Evolutionary conservation across 2,888 invertebrate genomes (phyloP).

Genomic region (Hyposoter didymator): DNA sequence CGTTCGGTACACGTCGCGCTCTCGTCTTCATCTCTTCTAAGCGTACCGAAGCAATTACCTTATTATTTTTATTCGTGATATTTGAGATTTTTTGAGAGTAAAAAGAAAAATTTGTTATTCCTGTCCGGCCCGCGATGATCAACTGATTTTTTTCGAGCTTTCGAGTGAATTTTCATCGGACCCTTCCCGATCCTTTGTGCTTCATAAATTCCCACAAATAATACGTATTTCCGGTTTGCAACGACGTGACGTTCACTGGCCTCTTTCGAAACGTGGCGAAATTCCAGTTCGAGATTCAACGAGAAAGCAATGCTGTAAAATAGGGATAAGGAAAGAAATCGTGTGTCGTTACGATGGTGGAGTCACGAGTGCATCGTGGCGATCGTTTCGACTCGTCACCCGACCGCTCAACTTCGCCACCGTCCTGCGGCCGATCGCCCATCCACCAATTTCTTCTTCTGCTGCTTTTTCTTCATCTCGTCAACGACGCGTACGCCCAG

Average conservation of each 20-base stretch:
- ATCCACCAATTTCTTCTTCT: constrained; percentile 76
- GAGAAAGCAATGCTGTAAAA: constrained; percentile 53
- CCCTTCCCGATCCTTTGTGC: neutral
- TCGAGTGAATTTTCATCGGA: neutral
- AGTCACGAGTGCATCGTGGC: constrained; percentile 65
- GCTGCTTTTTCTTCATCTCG: constrained; percentile 72
- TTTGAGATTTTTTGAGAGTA: neutral
- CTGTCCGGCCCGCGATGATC: neutral
- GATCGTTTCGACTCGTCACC: constrained; percentile 29
- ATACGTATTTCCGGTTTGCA: neutral
- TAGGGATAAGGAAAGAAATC: constrained; percentile 45
- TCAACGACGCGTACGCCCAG: constrained; percentile 79
- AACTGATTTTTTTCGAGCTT: constrained; percentile 21
- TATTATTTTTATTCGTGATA: constrained; percentile 22
- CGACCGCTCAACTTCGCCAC: constrained; percentile 23
- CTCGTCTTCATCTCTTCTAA: constrained; percentile 35
- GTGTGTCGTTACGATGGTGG: constrained; percentile 72
- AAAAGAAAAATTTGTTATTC: neutral
- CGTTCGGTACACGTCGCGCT: constrained; percentile 75
- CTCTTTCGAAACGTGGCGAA: neutral
- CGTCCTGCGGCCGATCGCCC: constrained; percentile 53
- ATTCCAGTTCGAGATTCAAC: constrained; percentile 13
- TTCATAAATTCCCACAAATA: neutral
- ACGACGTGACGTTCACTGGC: neutral
- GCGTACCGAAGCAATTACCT: constrained; percentile 5